Conservation (phyloP, 2,888 invertebrate species). For the Cepaea hortensis region DNA sequence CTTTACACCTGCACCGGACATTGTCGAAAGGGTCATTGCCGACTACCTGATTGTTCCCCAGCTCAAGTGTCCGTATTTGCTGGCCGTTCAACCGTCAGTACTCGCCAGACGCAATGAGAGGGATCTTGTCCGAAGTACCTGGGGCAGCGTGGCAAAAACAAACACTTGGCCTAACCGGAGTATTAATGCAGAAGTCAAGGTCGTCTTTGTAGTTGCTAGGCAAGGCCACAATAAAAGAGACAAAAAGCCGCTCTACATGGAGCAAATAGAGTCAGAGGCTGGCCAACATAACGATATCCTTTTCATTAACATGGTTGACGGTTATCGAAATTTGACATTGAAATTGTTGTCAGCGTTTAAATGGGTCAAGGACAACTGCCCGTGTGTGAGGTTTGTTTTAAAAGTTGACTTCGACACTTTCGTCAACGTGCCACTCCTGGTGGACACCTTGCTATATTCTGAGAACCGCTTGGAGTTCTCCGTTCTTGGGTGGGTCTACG, state of each 20-base stretch:
- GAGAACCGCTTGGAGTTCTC: constrained; percentile 2
- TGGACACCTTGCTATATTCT: background rate
- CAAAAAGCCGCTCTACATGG: too few relatives aligned
- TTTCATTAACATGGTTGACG: constrained; percentile 13
- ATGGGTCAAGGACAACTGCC: constrained; percentile 4
- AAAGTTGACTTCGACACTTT: background rate
- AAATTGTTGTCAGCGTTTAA: constrained; percentile 3
- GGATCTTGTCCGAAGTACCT: too few relatives aligned
- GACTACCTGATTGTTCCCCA: background rate
- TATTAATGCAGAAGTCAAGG: too few relatives aligned
- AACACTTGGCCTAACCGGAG: too few relatives aligned
- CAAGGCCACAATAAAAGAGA: too few relatives aligned
- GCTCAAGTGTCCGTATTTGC: background rate
- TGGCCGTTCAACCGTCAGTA: background rate
- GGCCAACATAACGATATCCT: background rate
- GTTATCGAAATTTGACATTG: constrained; percentile 18
- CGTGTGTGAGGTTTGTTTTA: constrained; percentile 10
- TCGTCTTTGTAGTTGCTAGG: background rate
- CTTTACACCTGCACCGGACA: background rate
- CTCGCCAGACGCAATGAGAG: background rate
- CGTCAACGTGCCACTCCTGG: too few relatives aligned
- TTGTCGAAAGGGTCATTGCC: background rate
- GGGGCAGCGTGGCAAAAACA: too few relatives aligned
- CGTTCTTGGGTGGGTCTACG: constrained; percentile 4
- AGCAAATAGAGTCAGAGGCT: background rate